Base-by-base conservation (phyloP, 2,113 vertebrate genomes). In the Ranitomeya variabilis region DNA sequence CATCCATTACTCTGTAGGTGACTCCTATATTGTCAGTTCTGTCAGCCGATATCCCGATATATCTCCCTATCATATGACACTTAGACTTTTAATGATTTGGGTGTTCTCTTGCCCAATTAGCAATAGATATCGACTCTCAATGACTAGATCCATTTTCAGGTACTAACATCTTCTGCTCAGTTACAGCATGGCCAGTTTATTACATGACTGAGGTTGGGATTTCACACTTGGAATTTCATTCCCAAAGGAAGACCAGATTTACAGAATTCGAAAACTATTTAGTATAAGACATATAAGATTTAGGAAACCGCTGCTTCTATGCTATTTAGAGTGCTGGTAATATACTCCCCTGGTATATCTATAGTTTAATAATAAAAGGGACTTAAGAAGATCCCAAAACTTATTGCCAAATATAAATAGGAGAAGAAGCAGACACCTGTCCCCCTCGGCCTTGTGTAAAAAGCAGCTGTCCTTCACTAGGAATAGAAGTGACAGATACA, bases 391-490 rank as follows among this genome's bases (percentile, higher is more conserved):
- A 59, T 18, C 54, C 86, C 23, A 6, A 18, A 55, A 18, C 37
- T 69, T 45, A 26, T 66, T 54, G 45, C 62, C n/a, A 31, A 10
- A 37, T 83, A 89, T 84, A 83, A 82, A 88, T 88, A 83, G 80
- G 67, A 73, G 67, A 14, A 51, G 31, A 13, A 55, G 52, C 66
- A 8, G 59, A 80, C 86, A 89, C 80, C 87, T 89, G 87, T 89
- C 31, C 67, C n/a, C 16, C 51, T 23, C 19, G 45, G 52, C 79
- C 66, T 55, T 87, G 86, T 57, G 67, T 45, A 83, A 54, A 73
- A 60, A 21, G 59, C 87, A 89, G 87, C 80, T 89, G 87, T 89
- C 15, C 69, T 8, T 15, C 87, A 77, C 87, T 84, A 89, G 71
- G 71, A 89, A 84, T 89, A 89, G 87, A 83, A 73, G 55, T 83